phyloP scores from a whole-genome alignment of 2,113 vertebrate species.

The Passerina amoena region DNA sequence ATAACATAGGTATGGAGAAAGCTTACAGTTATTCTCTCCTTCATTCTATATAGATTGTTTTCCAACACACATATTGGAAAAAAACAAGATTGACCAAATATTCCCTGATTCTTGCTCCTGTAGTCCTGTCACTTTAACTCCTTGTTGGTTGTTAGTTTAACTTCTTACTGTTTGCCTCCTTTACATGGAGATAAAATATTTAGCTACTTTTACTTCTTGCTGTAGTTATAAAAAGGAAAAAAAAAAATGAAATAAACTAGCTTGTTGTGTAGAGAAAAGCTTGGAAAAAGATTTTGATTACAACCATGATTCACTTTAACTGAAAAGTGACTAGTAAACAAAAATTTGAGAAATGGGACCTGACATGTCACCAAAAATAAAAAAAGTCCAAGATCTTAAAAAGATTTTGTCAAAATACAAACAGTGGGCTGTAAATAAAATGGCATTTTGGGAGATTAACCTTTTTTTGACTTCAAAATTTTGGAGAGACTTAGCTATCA shows the following conservation, averaged over 20 bases:
- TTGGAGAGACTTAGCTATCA: background rate
- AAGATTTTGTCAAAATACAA: background rate
- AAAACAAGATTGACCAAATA: background rate
- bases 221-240: background rate
- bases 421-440: background rate
- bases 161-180: background rate
- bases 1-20: background rate
- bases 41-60: background rate
- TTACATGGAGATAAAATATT: background rate
- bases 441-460: background rate
- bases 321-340: background rate
- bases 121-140: background rate
- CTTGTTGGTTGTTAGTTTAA: background rate
- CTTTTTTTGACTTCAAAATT: background rate
- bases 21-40: background rate
- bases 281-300: background rate
- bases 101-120: background rate
- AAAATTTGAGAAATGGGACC: background rate
- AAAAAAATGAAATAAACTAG: rapidly evolving
- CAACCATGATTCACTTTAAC: background rate
- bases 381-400: background rate
- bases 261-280: background rate
- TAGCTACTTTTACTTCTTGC: background rate
- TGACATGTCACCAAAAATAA: background rate
- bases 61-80: background rate